A percentile compares a stretch with the other conserved stretches of the same genome.
Evolutionary conservation across 1,140 invertebrate species (phyloP).

Genomic region (Aphelinus certus): DNA sequence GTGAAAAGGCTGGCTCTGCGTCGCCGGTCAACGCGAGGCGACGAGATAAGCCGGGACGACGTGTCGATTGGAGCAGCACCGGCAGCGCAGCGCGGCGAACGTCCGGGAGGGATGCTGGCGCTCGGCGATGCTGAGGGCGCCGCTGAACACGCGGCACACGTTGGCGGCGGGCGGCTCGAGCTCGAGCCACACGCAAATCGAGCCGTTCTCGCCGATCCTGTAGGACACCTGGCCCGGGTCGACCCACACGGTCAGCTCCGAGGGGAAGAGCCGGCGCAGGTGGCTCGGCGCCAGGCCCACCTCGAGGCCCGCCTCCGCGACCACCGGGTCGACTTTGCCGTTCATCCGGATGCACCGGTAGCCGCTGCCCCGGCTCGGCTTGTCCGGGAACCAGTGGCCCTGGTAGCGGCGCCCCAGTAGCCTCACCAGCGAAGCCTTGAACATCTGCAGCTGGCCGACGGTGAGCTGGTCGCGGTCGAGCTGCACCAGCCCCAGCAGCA

Average conservation of each 20-base stretch:
- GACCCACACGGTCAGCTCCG: constrained; percentile 77
- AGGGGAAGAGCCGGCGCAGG: constrained; percentile 70
- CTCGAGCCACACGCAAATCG: constrained; percentile 73
- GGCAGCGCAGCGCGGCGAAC: too few species aligned
- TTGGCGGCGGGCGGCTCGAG: constrained; percentile 34
- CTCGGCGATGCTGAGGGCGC: constrained; percentile 42
- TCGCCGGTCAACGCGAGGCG: too few species aligned
- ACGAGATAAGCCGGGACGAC: too few species aligned
- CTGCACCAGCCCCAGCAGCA: constrained; percentile 71
- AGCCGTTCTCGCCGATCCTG: constrained; percentile 76
- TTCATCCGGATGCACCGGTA: constrained; percentile 76
- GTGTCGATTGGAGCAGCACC: too few species aligned
- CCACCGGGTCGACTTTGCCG: constrained; percentile 74
- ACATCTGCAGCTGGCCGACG: constrained; percentile 67
- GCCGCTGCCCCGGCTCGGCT: constrained; percentile 72
- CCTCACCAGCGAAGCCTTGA: constrained; percentile 67
- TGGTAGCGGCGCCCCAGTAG: constrained; percentile 68
- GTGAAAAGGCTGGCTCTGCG: too few species aligned
- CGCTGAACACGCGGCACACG: constrained; percentile 23
- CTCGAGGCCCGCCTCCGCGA: constrained; percentile 69
- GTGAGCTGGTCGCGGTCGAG: constrained; percentile 64
- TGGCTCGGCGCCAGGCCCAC: constrained; percentile 67
- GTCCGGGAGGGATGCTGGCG: constrained; percentile 8
- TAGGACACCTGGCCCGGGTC: constrained; percentile 76
- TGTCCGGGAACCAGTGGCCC: constrained; percentile 76